Evolutionary conservation across 2,888 invertebrate genomes (phyloP), one percentile per base, ranked within the genome.

Genomic region (Drosophila nr. perissopoda): DNA sequence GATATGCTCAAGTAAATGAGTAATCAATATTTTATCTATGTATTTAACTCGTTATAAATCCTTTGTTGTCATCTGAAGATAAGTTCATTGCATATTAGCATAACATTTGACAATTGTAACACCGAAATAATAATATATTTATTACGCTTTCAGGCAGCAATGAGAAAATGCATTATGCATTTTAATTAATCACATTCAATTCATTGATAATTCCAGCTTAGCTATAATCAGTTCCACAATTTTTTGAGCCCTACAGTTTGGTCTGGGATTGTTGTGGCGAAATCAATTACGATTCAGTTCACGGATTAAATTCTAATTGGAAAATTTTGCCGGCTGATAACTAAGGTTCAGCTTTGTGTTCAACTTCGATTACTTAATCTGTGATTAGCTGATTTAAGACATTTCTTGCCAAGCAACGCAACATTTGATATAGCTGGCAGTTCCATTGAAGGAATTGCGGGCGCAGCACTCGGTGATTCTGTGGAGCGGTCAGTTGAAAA

Each of bases 401-500:
- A 6, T 11, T 54, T 4, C 11, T 18, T 16, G 16, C 11, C 21
- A 36, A 25, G 18, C 11, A 16, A 6, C 18, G 25, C 25, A 4
- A 18, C 11, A 34, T 10, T 34, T 53, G 21, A 36, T 18, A 11
- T 2, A 27, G 34, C 13, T 16, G 8, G 18, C 18, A n/a, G 2
- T 54, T 36, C n/a, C 27, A 36, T 27, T n/a, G 25, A 36, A 2
- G n/a, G 16, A 56, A 51, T 51, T 46, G 34, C 21, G n/a, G 13
- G 34, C 25, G 46, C 25, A 27, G 31, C 65, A 65, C 52, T 54
- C 38, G 59, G 57, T 21, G 21, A n/a, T n/a, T 51, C 29, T 51
- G 51, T 33, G 33, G 53, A 46, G 38, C 25, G 62, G 61, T 42
- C 65, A 68, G 60, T 34, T 67, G 53, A 25, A 51, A 74, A 67